These are phyloP conservation scores for Chanos chanos DNA, from an alignment of 2,797 vertebrate genomes.

Conservation along the genomic window DNA sequence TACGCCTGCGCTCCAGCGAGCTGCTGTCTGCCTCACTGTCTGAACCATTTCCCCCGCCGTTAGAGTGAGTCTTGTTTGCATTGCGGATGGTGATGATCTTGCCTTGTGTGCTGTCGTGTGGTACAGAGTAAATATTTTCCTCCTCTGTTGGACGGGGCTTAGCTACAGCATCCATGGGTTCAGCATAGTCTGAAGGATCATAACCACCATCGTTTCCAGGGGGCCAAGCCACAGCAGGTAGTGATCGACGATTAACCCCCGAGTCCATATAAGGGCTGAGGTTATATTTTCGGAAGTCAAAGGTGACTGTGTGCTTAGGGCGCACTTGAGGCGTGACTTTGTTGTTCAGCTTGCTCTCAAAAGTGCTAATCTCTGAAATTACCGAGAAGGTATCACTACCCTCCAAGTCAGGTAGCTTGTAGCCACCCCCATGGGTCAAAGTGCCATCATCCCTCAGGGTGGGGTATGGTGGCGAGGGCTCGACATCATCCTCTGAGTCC, in stretches of 20 bases:
- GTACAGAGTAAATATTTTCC: slow-evolving; percentile 95
- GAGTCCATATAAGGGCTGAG: slow-evolving; percentile 78
- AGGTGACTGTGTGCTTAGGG: slow-evolving; percentile 82
- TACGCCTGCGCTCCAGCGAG: slow-evolving; percentile 85
- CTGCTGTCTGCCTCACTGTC: slow-evolving; percentile 93
- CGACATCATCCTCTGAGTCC: slow-evolving; percentile 90
- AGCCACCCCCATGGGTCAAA: slow-evolving; percentile 72
- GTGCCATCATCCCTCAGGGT: slow-evolving; percentile 77
- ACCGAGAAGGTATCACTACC: slow-evolving; percentile 80
- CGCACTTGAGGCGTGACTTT: slow-evolving; percentile 90
- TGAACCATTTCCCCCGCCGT: slow-evolving; percentile 88
- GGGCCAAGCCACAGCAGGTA: slow-evolving; percentile 80
- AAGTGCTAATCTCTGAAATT: slow-evolving; percentile 77
- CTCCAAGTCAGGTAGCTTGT: slow-evolving; percentile 84
- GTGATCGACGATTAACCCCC: slow-evolving; percentile 79
- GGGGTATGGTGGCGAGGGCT: slow-evolving; percentile 79
- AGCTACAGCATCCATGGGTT: slow-evolving; percentile 91
- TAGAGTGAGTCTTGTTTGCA: slow-evolving; percentile 88
- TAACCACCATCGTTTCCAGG: slow-evolving; percentile 81
- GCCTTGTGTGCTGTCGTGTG: slow-evolving; percentile 95
- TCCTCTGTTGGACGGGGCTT: slow-evolving; percentile 88
- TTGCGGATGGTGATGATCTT: slow-evolving; percentile 97
- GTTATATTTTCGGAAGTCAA: slow-evolving; percentile 78
- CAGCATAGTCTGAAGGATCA: slow-evolving; percentile 95
- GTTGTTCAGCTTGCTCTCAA: slow-evolving; percentile 89